Evolutionary conservation across 1,140 invertebrate genomes (phyloP), one percentile per base, ranked within the genome.

Genomic region (Drosophila tristis): DNA sequence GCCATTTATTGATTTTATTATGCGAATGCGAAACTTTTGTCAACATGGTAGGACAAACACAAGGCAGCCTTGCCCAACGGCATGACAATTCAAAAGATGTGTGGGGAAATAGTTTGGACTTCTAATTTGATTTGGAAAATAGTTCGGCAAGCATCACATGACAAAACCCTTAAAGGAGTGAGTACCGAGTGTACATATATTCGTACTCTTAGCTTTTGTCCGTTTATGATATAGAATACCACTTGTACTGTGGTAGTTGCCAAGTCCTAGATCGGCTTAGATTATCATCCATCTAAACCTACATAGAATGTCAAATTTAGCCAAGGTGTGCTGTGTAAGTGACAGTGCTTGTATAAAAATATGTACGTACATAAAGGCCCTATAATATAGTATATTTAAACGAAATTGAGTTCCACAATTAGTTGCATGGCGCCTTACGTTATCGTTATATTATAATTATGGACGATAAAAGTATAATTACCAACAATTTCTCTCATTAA

Each of bases 1-100:
- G 65, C 68, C 59, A 74, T 68, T 81, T 86, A 81, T 86, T 86
- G 82, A 86, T 86, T 86, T 86, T 85, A 49, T 57, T 87, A 51
- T 47, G 50, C 49, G 35, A 42, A 39, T 11, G 13, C 25, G 29
- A 25, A 78, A 71, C 62, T 54, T 84, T 85, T 77, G 63, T 73
- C 58, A 75, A 78, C 68, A 74, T 8, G 31, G 39, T n/a, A 31
- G 20, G 13, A 4, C 23, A 23, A 45, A 45, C 15, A 31, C 26
- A 20, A 23, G 39, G 23, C 49, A 50, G 55, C 16, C 11, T 15
- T 51, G 23, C 20, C 25, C 9, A 15, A 44, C 25, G 53, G 45
- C 61, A 64, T 65, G 61, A 67, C 55, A 13, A 66, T 45, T 65
- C 70, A 57, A 54, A 78, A 70, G 59, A 63, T 66, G 76, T 74